Conservation (phyloP, 2,888 invertebrate species). For the Zootermopsis nevadensis region DNA sequence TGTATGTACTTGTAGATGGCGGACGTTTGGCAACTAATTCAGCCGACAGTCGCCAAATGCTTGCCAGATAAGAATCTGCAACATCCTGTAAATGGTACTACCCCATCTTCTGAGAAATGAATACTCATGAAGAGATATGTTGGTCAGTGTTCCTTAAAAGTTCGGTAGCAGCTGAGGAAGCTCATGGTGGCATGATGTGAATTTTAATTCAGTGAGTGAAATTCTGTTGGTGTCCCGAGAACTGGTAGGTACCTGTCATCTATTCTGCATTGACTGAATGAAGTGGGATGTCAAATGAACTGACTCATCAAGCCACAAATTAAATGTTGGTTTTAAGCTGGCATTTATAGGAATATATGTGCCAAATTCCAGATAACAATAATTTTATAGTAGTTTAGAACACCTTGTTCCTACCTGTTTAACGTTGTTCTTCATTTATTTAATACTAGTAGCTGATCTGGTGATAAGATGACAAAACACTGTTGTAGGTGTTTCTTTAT, state of each 20-base stretch:
- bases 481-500: too few relatives aligned
- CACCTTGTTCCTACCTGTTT: too few relatives aligned
- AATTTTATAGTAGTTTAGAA: not conserved
- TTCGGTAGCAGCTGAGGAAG: not conserved
- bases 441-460: too few relatives aligned
- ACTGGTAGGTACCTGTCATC: not conserved
- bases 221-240: not conserved
- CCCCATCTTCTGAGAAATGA: not conserved
- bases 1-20: slow-evolving; percentile 61
- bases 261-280: not conserved
- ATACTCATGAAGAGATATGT: not conserved
- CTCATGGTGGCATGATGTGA: not conserved
- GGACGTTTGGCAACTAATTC: slow-evolving; percentile 68
- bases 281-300: not conserved
- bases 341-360: not conserved
- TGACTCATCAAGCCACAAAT: not conserved
- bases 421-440: too few relatives aligned
- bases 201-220: not conserved
- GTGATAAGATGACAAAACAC: too few relatives aligned
- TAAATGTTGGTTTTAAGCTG: not conserved
- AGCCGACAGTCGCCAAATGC: slow-evolving; percentile 66
- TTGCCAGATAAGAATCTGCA: slow-evolving; percentile 60
- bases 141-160: too few relatives aligned
- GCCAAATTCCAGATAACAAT: not conserved
- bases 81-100: slow-evolving; percentile 13